Percentiles rank a stretch among this genome's conserved stretches.
phyloP scores from a whole-genome alignment of 2,888 invertebrate species.

The Bibio marci region DNA sequence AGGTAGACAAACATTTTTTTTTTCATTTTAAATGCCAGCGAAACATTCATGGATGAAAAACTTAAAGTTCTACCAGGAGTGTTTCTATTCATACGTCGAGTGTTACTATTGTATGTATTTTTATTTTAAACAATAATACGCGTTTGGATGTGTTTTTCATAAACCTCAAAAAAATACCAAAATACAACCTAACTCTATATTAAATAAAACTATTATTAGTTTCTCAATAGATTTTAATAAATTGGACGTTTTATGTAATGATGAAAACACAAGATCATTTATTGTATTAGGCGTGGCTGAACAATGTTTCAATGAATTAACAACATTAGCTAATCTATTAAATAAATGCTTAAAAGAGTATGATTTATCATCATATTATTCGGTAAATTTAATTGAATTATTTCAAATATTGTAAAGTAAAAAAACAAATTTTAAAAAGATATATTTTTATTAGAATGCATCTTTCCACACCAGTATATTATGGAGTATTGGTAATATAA shows the following conservation, averaged over 20 bases:
- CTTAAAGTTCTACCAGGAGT: too few relatives aligned
- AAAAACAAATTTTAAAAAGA: background rate
- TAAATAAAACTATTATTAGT: constrained; percentile 9
- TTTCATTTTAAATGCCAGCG: too few relatives aligned
- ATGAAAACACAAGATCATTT: constrained; percentile 72
- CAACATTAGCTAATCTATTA: constrained; percentile 38
- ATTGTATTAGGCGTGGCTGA: constrained; percentile 48
- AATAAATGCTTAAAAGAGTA: constrained; percentile 56
- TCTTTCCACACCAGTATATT: constrained; percentile 72
- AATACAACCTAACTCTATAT: too few relatives aligned
- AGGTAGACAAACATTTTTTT: too few relatives aligned
- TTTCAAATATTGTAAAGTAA: background rate
- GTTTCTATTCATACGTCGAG: too few relatives aligned
- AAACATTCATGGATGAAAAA: too few relatives aligned
- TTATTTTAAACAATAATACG: too few relatives aligned
- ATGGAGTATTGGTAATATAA: constrained; percentile 50
- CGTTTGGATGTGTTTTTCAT: too few relatives aligned
- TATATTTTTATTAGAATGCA: constrained; percentile 40
- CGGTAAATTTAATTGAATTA: constrained; percentile 31
- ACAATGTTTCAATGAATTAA: constrained; percentile 37
- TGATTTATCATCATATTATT: constrained; percentile 58
- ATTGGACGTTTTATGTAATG: constrained; percentile 63
- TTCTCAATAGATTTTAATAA: constrained; percentile 34
- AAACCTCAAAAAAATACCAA: too few relatives aligned
- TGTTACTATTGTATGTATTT: too few relatives aligned